These are phyloP conservation scores for Protosalanx chinensis DNA, from an alignment of 2,797 vertebrate genomes.

Conservation along the genomic window DNA sequence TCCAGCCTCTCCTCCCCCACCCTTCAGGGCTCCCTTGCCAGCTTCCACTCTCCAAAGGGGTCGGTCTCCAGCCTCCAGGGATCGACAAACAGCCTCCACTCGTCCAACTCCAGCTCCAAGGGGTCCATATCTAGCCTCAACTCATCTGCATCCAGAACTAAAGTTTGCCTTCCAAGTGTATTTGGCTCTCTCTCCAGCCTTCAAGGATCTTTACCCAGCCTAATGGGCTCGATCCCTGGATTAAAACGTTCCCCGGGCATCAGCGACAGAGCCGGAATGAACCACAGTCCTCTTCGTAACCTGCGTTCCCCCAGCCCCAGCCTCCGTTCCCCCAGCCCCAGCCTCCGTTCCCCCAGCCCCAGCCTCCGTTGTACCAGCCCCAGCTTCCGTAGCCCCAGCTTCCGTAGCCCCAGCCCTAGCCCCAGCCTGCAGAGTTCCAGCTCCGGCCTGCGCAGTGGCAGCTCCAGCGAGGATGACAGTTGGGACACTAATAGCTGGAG, in stretches of 20 bases:
- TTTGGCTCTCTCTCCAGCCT: slow-evolving; percentile 42
- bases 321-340: slow-evolving; percentile 19
- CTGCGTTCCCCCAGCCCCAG: slow-evolving; percentile 7
- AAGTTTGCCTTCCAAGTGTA: slow-evolving; percentile 39
- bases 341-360: slow-evolving; percentile 44
- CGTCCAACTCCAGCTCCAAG: slow-evolving; percentile 29
- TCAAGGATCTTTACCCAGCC: slow-evolving; percentile 50
- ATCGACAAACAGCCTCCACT: slow-evolving; percentile 18
- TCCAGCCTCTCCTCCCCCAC: slow-evolving; percentile 62
- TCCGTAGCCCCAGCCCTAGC: slow-evolving; percentile 36
- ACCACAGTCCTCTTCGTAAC: slow-evolving; percentile 15
- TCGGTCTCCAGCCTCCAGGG: slow-evolving; percentile 29
- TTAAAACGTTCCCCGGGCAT: slow-evolving; percentile 52
- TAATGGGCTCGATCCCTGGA: slow-evolving; percentile 50
- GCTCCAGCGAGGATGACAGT: slow-evolving; percentile 72
- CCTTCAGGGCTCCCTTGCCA: slow-evolving; percentile 59
- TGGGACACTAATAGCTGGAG: slow-evolving; percentile 77
- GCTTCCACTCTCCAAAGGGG: slow-evolving; percentile 36
- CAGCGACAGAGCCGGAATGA: slow-evolving; percentile 38
- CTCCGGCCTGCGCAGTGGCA: slow-evolving; percentile 45
- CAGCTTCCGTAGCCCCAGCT: slow-evolving; percentile 37
- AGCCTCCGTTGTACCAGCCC: slow-evolving; percentile 38
- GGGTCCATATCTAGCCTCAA: slow-evolving; percentile 48
- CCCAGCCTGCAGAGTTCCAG: slow-evolving; percentile 42
- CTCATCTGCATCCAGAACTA: slow-evolving; percentile 16